Base-by-base conservation (phyloP, 2,797 vertebrate genomes). In the Micropoecilia bifurca region DNA sequence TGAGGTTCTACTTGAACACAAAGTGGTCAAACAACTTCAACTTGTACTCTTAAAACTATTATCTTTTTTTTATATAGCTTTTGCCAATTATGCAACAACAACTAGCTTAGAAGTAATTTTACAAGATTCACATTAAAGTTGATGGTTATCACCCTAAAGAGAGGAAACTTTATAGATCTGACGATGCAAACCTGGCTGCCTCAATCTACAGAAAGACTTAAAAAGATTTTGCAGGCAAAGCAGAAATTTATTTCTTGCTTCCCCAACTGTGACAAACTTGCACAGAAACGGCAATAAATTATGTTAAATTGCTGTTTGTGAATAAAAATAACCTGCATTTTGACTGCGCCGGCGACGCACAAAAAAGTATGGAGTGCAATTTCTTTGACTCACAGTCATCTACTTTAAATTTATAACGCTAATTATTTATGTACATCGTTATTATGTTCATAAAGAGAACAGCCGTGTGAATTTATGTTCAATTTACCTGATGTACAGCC, bases 341-440 rank as follows among this genome's bases (percentile, higher is more conserved):
- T 48, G 33, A 63, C 33, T 33, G 13, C 20, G 9, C n/a, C 59
- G 41, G 3, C 8, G 25, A 45, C 41, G 14, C n/a, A 55, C 10
- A 55, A 55, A 71, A 57, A 77, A 33, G 4, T 33, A 53, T 4
- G 9, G 14, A 33, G 30, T 33, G 47, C 9, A 25, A 4, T 73
- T 73, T 30, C 14, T 20, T 73, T 36, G 47, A 53, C 71, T 47
- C 9, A 47, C 28, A 72, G 74, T 59, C 74, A n/a, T 16, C 59
- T 48, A 36, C 39, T 36, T 47, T 57, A 0, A 68, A 30, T 50
- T 41, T 73, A 59, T 61, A 28, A 61, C 71, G 0, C 50, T 59
- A 82, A 63, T 36, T 18, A 78, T 71, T 46, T 74, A 46, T 45
- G 59, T 10, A 57, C 43, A 46, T 72, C 2, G 45, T 18, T 43